phyloP scores from a whole-genome alignment of 2,113 vertebrate species.

The Emydura subglobosa region DNA sequence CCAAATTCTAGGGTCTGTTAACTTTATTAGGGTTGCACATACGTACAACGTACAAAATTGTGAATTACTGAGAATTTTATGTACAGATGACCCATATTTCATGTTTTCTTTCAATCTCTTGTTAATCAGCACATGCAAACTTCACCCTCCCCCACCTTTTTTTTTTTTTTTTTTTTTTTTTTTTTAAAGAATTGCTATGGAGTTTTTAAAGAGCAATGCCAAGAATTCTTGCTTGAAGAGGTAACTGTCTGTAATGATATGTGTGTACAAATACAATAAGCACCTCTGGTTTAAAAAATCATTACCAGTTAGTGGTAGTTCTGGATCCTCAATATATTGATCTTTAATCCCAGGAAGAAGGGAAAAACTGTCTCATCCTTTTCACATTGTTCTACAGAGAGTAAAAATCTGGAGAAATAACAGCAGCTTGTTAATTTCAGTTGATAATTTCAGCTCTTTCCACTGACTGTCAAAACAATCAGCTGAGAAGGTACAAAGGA shows the following conservation, averaged over 20 bases:
- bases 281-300: neutral
- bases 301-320: neutral
- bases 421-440: conserved; percentile 30
- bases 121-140: neutral
- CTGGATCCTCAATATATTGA: neutral
- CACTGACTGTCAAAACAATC: conserved; percentile 2
- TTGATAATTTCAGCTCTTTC: conserved; percentile 34
- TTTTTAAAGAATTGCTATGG: neutral
- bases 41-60: neutral
- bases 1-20: neutral
- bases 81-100: neutral
- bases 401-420: conserved; percentile 24
- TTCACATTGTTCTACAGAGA: conserved; percentile 14
- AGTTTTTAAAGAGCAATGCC: neutral
- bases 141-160: neutral
- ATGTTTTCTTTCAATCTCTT: neutral
- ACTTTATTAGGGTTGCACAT: neutral
- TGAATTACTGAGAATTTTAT: neutral
- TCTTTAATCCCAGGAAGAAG: neutral
- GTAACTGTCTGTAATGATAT: neutral
- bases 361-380: conserved; percentile 28
- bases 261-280: neutral
- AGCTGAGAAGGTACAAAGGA: conserved; percentile 11
- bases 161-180: neutral
- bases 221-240: neutral